These are phyloP conservation scores for Quadroppia sp. DNA, from an alignment of 2,888 invertebrate species.

Conservation along the genomic window DNA sequence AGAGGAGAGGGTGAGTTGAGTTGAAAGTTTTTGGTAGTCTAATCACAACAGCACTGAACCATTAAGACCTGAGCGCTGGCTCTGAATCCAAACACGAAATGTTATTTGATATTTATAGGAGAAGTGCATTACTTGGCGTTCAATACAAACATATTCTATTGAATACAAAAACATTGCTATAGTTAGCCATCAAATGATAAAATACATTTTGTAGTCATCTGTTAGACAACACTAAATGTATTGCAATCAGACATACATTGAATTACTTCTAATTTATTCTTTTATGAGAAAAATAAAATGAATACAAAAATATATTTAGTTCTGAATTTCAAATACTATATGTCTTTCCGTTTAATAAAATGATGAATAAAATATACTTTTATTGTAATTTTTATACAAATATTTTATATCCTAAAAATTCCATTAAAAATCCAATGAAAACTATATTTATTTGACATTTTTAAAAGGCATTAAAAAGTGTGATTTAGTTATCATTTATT, in stretches of 20 bases:
- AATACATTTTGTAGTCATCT: not conserved
- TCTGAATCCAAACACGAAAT: conserved; percentile 14
- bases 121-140: not conserved
- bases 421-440: too few species aligned
- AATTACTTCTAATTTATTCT: not conserved
- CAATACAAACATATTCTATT: too few species aligned
- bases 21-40: conserved; percentile 22
- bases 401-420: too few species aligned
- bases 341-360: not conserved
- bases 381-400: too few species aligned
- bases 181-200: not conserved
- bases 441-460: too few species aligned
- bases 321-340: too few species aligned
- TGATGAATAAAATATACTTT: not conserved
- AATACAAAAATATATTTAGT: too few species aligned
- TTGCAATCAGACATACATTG: not conserved
- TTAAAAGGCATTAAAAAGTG: too few species aligned
- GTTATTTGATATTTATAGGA: conserved; percentile 28
- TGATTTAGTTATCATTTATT: too few species aligned
- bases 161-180: too few species aligned
- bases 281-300: not conserved
- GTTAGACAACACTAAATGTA: not conserved
- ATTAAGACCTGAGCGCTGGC: conserved; percentile 17
- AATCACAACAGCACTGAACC: conserved; percentile 13
- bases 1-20: not conserved